Percentiles rank a stretch among this genome's conserved stretches.
Evolutionary conservation across 2,113 vertebrate genomes (phyloP).

Genomic region (Phasianus colchicus): DNA sequence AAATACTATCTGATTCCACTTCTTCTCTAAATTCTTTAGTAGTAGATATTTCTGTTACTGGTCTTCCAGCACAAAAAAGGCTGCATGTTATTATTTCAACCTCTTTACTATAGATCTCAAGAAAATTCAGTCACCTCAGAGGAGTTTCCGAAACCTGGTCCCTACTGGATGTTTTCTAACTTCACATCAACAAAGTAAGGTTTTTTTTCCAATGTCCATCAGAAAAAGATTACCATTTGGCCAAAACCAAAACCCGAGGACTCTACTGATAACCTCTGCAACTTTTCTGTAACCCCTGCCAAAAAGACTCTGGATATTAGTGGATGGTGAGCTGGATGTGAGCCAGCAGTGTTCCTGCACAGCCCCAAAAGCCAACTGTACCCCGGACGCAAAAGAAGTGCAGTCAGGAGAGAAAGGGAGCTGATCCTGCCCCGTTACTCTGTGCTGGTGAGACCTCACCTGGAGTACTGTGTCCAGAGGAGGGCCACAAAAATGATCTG

Average conservation of each 20-base stretch:
- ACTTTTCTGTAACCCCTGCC: neutral
- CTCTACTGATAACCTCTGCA: neutral
- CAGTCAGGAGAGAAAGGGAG: no score
- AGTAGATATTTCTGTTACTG: neutral
- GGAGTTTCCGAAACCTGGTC: neutral
- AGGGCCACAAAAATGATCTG: no score
- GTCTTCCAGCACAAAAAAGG: neutral
- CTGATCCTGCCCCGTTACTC: no score
- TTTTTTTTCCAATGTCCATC: neutral
- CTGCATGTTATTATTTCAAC: neutral
- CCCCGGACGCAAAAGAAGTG: no score
- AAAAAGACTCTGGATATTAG: no score
- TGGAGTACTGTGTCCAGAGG: no score
- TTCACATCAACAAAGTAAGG: neutral
- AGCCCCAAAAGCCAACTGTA: no score
- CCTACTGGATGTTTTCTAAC: neutral
- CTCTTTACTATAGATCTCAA: neutral
- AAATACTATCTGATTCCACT: neutral
- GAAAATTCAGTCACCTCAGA: neutral
- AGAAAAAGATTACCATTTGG: neutral
- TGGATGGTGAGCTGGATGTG: no score
- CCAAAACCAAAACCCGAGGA: neutral
- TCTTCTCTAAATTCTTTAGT: neutral
- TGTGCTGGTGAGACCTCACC: no score
- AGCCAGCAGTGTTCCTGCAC: no score